Evolutionary conservation across 23 tunicate species (phyloP).

Genomic region (Corella eumyota): DNA sequence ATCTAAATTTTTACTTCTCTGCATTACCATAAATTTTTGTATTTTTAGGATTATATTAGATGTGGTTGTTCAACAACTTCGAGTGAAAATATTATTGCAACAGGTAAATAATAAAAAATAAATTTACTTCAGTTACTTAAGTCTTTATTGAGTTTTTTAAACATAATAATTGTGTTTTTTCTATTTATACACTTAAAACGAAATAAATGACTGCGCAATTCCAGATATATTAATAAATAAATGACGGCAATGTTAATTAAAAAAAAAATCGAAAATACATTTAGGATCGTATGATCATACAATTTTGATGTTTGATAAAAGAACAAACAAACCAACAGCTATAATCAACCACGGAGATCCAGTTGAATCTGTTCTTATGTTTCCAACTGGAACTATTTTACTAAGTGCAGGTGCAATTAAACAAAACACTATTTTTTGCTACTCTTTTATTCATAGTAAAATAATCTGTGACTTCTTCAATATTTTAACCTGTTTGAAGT

Average conservation of each 20-base stretch:
- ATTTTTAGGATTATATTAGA: conserved; percentile 63
- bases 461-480: too few relatives aligned
- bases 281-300: conserved; percentile 77
- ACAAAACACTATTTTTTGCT: too few relatives aligned
- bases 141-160: background rate
- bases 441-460: too few relatives aligned
- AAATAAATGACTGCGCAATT: background rate
- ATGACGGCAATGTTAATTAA: too few relatives aligned
- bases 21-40: background rate
- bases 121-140: too few relatives aligned
- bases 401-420: conserved; percentile 71
- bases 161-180: background rate
- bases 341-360: conserved; percentile 58
- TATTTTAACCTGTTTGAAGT: too few relatives aligned
- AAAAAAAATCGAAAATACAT: too few relatives aligned
- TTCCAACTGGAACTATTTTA: conserved; percentile 59
- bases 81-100: conserved; percentile 39
- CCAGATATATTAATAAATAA: background rate
- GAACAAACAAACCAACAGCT: conserved; percentile 28
- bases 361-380: conserved; percentile 65
- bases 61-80: conserved; percentile 24
- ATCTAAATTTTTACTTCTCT: too few relatives aligned
- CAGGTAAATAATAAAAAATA: conserved; percentile 22
- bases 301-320: conserved; percentile 51
- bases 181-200: background rate